phyloP scores from a whole-genome alignment of 2,113 vertebrate species.

The Albula goreensis region DNA sequence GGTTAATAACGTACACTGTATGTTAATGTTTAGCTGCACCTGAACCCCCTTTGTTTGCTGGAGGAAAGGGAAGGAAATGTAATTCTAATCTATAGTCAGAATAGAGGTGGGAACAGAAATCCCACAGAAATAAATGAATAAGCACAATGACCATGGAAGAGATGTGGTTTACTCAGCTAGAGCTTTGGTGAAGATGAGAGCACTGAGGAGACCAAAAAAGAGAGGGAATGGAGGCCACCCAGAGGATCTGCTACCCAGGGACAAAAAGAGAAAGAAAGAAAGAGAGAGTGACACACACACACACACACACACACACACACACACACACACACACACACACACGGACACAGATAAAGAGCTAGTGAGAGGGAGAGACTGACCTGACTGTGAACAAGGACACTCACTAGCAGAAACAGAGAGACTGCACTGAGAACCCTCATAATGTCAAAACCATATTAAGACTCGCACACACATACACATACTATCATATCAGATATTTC shows the following conservation, averaged over 20 bases:
- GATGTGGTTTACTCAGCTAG: background rate
- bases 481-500: background rate
- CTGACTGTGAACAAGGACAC: conserved; percentile 10
- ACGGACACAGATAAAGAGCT: background rate
- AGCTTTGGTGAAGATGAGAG: background rate
- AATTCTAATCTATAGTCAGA: conserved; percentile 23
- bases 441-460: background rate
- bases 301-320: background rate
- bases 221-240: conserved; percentile 19
- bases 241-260: background rate
- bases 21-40: conserved; percentile 46
- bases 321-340: background rate
- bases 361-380: background rate
- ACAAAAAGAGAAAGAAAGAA: background rate
- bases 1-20: conserved; percentile 27
- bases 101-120: conserved; percentile 22
- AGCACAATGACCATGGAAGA: background rate
- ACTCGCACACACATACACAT: background rate
- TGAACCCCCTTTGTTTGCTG: conserved; percentile 51
- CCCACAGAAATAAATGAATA: conserved; percentile 11
- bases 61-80: conserved; percentile 22
- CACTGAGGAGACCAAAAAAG: background rate
- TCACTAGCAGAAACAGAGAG: conserved; percentile 25
- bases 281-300: background rate
- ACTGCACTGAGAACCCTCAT: conserved; percentile 39